Percentiles rank a stretch among this genome's conserved stretches.
phyloP scores from a whole-genome alignment of 1,140 invertebrate species.

The Hesperophylax magnus region DNA sequence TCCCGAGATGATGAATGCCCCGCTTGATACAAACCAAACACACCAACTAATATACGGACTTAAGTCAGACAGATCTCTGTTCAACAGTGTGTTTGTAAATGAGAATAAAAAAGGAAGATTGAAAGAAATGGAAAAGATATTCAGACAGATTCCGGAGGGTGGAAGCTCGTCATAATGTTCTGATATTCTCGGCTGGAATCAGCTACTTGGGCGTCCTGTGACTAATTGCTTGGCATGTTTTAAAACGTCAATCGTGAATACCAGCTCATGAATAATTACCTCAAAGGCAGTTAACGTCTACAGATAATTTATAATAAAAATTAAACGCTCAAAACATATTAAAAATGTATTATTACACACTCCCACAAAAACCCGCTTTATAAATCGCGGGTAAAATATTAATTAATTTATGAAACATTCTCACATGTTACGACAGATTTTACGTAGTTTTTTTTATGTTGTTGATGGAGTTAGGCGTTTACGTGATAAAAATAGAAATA shows the following conservation, averaged over 20 bases:
- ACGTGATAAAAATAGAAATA: constrained; percentile 17
- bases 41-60: constrained; percentile 18
- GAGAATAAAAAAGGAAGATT: constrained; percentile 51
- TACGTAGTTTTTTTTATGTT: neutral
- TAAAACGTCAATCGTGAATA: constrained; percentile 49
- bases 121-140: constrained; percentile 41
- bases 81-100: constrained; percentile 13
- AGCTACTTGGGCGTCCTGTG: constrained; percentile 44
- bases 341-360: neutral
- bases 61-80: constrained; percentile 32
- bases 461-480: neutral
- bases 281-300: constrained; percentile 38
- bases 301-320: constrained; percentile 46
- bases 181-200: constrained; percentile 32
- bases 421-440: too few species aligned
- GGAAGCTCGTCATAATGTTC: constrained; percentile 38
- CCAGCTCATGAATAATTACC: constrained; percentile 37
- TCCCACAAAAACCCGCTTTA: neutral
- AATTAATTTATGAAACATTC: too few species aligned
- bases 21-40: constrained; percentile 31
- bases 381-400: too few species aligned
- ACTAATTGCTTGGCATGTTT: constrained; percentile 53
- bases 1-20: constrained; percentile 12
- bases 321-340: constrained; percentile 20
- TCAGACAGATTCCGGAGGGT: constrained; percentile 29